Conservation (phyloP, 1,140 invertebrate species). For the Calliphora vicina region DNA sequence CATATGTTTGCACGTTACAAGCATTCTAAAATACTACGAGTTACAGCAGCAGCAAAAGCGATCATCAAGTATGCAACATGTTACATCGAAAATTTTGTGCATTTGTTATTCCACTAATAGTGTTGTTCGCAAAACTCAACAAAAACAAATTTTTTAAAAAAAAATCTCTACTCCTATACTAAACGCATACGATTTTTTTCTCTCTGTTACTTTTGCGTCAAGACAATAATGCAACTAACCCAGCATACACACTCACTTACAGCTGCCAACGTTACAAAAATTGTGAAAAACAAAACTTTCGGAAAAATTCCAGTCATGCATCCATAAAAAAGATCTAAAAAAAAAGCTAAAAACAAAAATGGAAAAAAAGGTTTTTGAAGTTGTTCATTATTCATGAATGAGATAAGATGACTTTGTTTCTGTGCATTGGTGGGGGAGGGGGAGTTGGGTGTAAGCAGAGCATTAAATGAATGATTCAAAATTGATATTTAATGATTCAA, state of each 20-base stretch:
- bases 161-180: not conserved
- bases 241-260: not conserved
- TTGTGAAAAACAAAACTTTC: not conserved
- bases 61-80: not conserved
- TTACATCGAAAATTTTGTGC: not conserved
- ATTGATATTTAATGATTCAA: too few relatives aligned
- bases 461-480: too few relatives aligned
- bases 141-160: not conserved
- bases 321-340: not conserved
- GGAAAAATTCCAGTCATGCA: conserved; percentile 13
- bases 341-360: not conserved
- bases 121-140: not conserved
- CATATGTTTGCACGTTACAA: too few relatives aligned
- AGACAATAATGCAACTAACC: not conserved
- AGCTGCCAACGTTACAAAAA: not conserved
- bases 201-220: not conserved
- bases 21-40: not conserved
- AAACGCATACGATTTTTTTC: not conserved
- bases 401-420: conserved; percentile 23
- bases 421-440: not conserved
- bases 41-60: not conserved
- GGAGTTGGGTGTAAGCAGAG: too few relatives aligned
- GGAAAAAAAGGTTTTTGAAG: conserved; percentile 1
- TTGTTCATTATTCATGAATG: conserved; percentile 30
- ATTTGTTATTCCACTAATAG: not conserved